Base-by-base conservation (phyloP, 2,113 vertebrate species). In the Probosciger aterrimus region DNA sequence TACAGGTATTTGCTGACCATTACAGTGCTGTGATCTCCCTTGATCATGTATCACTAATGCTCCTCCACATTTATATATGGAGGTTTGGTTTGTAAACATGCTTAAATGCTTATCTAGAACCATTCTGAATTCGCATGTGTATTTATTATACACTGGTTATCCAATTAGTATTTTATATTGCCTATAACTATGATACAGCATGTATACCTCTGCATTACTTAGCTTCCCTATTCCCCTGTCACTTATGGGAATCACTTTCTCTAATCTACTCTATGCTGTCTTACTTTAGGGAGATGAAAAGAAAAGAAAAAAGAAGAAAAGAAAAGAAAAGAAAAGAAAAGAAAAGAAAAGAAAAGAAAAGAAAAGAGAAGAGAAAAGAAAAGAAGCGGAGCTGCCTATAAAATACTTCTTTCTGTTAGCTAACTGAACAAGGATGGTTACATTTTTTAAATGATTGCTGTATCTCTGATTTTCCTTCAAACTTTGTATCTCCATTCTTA, bases 1-100 rank as follows among this genome's bases (percentile, higher is more conserved):
- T 27, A 69, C 2, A 57, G 24, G 15, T 53, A 71, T 84, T 62
- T 84, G 73, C 46, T 84, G 65, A 64, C 7, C 11, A 19, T 11
- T 67, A 39, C 2, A 28, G 12, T 44, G 46, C 4, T 46, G 12
- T 8, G 39, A 59, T 67, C 90, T 85, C 28, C 25, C 7, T 75
- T 17, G 18, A 75, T 43, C 30, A 68, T 0, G 0, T 30, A 79
- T 20, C 30, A 50, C 28, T 68, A 73, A 11, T 12, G 18, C 4
- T 35, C 37, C 60, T 86, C 28, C 13, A 33, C 17, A 82, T 6
- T 43, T 19, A 59, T 8, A 47, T 8, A 63, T 3, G 57, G 57
- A 73, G 8, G 50, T 59, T 18, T 14, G 11, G 11, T 62, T 79
- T 41, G 24, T 37, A 71, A 85, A 59, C 22, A 71, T 11, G 2